Evolutionary conservation across 2,797 vertebrate species (phyloP).

Genomic region (Pseudomugil tenellus): DNA sequence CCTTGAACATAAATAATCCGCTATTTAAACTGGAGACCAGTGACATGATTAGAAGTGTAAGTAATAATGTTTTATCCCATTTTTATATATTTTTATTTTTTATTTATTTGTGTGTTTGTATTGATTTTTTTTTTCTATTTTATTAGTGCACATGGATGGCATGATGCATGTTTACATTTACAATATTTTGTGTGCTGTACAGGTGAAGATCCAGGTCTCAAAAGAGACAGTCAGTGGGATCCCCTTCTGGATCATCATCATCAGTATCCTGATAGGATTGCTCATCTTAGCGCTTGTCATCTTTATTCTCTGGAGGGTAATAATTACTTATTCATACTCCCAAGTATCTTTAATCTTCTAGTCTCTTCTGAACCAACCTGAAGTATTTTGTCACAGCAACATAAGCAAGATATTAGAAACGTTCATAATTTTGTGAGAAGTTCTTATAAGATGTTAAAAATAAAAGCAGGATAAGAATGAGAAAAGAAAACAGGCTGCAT

Average conservation of each 20-base stretch:
- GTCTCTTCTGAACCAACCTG: neutral
- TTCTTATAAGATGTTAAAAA: neutral
- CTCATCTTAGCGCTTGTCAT: conserved; percentile 93
- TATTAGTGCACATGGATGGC: neutral
- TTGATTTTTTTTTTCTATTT: neutral
- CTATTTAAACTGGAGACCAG: conserved; percentile 83
- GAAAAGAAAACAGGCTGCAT: neutral
- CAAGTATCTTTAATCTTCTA: neutral
- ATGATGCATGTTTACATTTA: neutral
- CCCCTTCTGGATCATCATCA: conserved; percentile 93
- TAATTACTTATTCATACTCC: conserved; percentile 8
- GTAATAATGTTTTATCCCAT: conserved; percentile 29
- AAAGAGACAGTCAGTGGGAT: conserved; percentile 89
- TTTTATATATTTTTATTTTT: neutral
- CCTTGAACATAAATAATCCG: conserved; percentile 72
- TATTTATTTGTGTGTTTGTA: neutral
- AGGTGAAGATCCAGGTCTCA: conserved; percentile 91
- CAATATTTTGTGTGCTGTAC: conserved; percentile 13
- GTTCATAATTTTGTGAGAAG: neutral
- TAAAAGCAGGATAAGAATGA: neutral
- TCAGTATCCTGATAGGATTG: conserved; percentile 92
- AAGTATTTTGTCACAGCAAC: neutral
- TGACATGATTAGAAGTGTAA: conserved; percentile 84
- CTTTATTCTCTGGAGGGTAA: conserved; percentile 95
- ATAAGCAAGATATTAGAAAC: neutral